These are phyloP conservation scores for Eupithecia pulchellata DNA, from an alignment of 2,888 invertebrate species.

Conservation along the genomic window DNA sequence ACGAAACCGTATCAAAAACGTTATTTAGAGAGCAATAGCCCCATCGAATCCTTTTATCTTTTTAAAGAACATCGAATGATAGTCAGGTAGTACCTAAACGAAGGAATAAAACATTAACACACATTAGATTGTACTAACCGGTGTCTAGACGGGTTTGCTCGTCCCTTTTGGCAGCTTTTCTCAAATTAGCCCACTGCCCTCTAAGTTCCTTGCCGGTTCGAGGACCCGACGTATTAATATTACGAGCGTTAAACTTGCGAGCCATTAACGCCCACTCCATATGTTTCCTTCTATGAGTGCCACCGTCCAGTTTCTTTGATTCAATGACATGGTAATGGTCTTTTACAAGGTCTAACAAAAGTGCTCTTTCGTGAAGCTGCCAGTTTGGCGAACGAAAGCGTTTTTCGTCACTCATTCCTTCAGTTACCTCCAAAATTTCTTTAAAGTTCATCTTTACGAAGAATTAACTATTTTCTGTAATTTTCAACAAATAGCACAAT, in stretches of 20 bases:
- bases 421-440: background rate
- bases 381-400: slow-evolving; percentile 31
- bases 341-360: slow-evolving; percentile 24
- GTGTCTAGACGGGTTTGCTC: slow-evolving; percentile 24
- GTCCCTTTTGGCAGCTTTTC: slow-evolving; percentile 24
- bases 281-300: slow-evolving; percentile 21
- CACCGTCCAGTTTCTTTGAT: slow-evolving; percentile 29
- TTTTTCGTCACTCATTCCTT: slow-evolving; percentile 26
- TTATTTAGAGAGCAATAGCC: too few relatives aligned
- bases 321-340: slow-evolving; percentile 25
- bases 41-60: too few relatives aligned
- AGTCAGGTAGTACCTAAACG: background rate
- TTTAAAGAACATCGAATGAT: background rate
- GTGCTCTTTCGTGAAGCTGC: slow-evolving; percentile 27
- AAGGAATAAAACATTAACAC: background rate
- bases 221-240: slow-evolving; percentile 5
- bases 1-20: too few relatives aligned
- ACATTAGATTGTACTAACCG: slow-evolving; percentile 16
- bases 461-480: background rate
- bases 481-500: background rate
- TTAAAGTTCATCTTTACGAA: background rate
- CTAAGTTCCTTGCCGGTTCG: slow-evolving; percentile 24
- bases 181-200: slow-evolving; percentile 25
- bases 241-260: slow-evolving; percentile 29
- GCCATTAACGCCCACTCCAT: slow-evolving; percentile 29